phyloP scores from a whole-genome alignment of 2,888 invertebrate species.

The Macrosiphum euphorbiae region DNA sequence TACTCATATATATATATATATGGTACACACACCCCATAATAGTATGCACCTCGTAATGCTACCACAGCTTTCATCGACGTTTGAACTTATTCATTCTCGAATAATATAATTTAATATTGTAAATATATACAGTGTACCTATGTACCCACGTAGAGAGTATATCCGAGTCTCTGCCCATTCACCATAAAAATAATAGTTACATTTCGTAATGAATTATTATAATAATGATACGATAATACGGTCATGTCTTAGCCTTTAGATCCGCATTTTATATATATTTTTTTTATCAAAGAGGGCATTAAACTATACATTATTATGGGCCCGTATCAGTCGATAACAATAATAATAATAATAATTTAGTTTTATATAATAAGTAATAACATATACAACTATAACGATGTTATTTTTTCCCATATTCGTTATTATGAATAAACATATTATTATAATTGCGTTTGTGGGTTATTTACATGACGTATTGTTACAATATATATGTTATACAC shows the following conservation, averaged over 20 bases:
- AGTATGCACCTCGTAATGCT: not conserved
- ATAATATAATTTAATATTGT: not conserved
- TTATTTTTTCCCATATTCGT: not conserved
- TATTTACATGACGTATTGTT: not conserved
- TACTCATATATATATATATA: too few species aligned
- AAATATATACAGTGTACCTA: not conserved
- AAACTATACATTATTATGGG: not conserved
- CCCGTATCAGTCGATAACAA: not conserved
- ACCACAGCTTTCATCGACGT: not conserved
- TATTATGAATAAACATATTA: not conserved
- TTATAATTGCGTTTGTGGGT: not conserved
- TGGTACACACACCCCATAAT: too few species aligned
- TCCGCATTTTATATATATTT: not conserved
- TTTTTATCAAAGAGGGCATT: not conserved
- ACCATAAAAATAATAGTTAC: not conserved
- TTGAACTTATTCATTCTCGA: not conserved
- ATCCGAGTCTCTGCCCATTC: not conserved
- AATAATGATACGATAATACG: not conserved
- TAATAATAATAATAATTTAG: not conserved
- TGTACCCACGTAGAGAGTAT: not conserved
- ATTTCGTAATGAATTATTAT: not conserved
- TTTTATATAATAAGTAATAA: not conserved
- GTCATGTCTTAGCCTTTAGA: not conserved
- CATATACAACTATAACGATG: not conserved
- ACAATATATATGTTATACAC: too few species aligned